A percentile compares a stretch with the other conserved stretches of the same genome.
These are phyloP conservation scores for Trichopria drosophilae DNA, from an alignment of 2,888 invertebrate species.

Conservation along the genomic window DNA sequence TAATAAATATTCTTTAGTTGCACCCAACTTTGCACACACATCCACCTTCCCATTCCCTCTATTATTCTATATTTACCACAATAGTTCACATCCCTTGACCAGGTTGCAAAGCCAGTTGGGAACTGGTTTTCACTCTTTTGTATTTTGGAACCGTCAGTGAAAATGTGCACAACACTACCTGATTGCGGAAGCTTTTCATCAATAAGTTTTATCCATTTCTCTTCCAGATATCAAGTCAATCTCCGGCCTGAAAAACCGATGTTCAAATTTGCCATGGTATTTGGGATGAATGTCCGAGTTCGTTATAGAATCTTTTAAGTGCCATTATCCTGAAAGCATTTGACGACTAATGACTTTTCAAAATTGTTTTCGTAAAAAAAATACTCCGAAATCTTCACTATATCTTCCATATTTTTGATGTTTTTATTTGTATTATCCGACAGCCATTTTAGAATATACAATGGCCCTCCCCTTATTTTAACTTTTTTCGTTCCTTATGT, in stretches of 20 bases:
- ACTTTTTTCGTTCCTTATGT: too few species aligned
- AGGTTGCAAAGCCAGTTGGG: slow-evolving; percentile 11
- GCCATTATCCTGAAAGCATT: too few species aligned
- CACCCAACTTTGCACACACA: too few species aligned
- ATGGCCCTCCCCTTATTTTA: too few species aligned
- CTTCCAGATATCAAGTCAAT: too few species aligned
- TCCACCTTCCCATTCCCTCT: too few species aligned
- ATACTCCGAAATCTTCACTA: neutral
- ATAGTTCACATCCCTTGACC: slow-evolving; percentile 1
- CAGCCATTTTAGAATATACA: slow-evolving; percentile 16
- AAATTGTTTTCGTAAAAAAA: slow-evolving; percentile 20
- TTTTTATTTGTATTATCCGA: neutral
- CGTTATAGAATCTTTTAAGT: neutral
- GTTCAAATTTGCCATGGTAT: neutral
- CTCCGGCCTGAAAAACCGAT: too few species aligned
- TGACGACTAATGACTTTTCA: too few species aligned
- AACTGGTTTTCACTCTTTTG: neutral
- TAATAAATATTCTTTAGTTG: too few species aligned
- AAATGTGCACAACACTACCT: neutral
- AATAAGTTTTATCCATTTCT: neutral
- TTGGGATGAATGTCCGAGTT: neutral
- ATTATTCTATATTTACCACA: slow-evolving; percentile 2
- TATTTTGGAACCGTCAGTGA: slow-evolving; percentile 20
- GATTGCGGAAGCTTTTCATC: neutral
- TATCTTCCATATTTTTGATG: slow-evolving; percentile 10